phyloP scores from a whole-genome alignment of 2,888 invertebrate species.

The Buathra laborator region DNA sequence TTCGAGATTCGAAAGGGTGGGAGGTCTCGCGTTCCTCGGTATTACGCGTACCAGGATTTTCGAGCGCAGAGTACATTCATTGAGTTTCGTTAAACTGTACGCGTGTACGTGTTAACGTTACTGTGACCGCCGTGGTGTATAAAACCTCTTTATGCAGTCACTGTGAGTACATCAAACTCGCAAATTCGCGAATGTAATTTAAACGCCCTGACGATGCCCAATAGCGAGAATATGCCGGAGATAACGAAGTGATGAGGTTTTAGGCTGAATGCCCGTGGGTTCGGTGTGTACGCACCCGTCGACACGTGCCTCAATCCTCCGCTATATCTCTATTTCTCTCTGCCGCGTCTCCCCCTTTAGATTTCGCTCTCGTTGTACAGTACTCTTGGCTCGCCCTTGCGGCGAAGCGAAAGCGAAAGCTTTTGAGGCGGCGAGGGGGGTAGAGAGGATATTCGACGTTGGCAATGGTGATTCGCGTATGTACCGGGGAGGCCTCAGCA shows the following conservation, averaged over 20 bases:
- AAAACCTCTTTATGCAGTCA: slow-evolving; percentile 40
- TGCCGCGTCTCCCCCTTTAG: slow-evolving; percentile 30
- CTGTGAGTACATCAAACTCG: slow-evolving; percentile 57
- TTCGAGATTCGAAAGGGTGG: slow-evolving; percentile 1
- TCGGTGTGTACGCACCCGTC: slow-evolving; percentile 69
- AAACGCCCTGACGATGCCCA: slow-evolving; percentile 54
- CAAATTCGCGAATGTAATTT: slow-evolving; percentile 64
- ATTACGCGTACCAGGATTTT: neutral
- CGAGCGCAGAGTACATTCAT: neutral
- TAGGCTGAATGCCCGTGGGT: slow-evolving; percentile 39
- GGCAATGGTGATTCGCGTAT: slow-evolving; percentile 66
- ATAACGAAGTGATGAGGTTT: slow-evolving; percentile 41
- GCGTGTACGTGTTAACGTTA: neutral
- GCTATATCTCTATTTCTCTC: slow-evolving; percentile 17
- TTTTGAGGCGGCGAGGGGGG: slow-evolving; percentile 53
- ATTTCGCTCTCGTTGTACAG: slow-evolving; percentile 39
- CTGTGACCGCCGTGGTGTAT: slow-evolving; percentile 13
- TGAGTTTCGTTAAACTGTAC: neutral
- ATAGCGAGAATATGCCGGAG: slow-evolving; percentile 38
- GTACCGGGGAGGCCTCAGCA: slow-evolving; percentile 74
- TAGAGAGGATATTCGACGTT: slow-evolving; percentile 62
- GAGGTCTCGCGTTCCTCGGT: neutral
- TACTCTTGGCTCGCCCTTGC: slow-evolving; percentile 68
- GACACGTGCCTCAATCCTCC: slow-evolving; percentile 75
- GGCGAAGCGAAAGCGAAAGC: slow-evolving; percentile 68